These are phyloP conservation scores for Daphoenositta chrysoptera DNA, from an alignment of 2,113 vertebrate species.

Conservation along the genomic window DNA sequence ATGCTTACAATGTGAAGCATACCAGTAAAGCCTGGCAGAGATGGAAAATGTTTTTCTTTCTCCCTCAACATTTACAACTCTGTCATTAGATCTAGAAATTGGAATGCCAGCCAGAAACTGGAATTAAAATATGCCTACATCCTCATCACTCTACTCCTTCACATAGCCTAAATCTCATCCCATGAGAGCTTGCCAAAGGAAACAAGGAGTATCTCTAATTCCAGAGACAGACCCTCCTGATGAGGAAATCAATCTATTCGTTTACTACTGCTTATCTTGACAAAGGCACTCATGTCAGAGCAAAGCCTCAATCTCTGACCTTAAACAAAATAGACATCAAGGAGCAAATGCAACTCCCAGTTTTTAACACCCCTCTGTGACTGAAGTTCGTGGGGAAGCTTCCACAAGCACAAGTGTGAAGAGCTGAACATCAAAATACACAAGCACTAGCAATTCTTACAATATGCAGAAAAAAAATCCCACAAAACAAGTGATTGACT, in stretches of 20 bases:
- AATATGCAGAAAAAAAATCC: neutral
- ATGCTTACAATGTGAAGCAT: neutral
- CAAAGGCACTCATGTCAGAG: neutral
- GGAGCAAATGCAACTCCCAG: neutral
- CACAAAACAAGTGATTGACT: neutral
- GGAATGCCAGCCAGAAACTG: slow-evolving; percentile 13
- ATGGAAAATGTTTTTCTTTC: neutral
- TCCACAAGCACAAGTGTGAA: neutral
- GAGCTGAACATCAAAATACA: neutral
- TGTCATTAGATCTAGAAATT: neutral
- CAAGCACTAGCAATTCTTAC: neutral
- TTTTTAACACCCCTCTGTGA: neutral
- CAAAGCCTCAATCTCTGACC: neutral
- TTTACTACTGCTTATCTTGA: neutral
- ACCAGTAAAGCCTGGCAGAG: neutral
- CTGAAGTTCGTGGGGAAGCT: neutral
- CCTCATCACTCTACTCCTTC: neutral
- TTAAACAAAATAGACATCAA: neutral
- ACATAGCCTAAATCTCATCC: neutral
- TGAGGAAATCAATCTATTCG: neutral
- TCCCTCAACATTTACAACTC: neutral
- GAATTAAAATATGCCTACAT: slow-evolving; percentile 11
- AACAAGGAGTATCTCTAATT: neutral
- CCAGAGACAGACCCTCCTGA: neutral
- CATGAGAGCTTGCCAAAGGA: neutral